Conservation (phyloP, 1,140 invertebrate genomes). For the Frieseomelitta varia region DNA sequence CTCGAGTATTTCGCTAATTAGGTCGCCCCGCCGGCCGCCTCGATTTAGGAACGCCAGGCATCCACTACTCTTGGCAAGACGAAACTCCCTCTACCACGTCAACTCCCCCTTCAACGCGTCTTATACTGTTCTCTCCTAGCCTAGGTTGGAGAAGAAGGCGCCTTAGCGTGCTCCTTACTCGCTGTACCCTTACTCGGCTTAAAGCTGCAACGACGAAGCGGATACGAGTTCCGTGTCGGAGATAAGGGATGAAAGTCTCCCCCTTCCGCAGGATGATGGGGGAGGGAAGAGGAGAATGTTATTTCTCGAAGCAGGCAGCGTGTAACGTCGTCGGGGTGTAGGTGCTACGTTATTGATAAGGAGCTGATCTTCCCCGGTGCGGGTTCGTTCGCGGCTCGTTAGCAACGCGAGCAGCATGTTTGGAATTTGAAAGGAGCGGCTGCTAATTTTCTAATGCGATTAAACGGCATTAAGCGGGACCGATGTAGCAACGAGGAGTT, state of each 20-base stretch:
- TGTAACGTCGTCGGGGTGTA: neutral
- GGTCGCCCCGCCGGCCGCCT: slow-evolving; percentile 73
- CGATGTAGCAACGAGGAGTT: neutral
- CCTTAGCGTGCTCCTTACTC: neutral
- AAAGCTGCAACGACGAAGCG: slow-evolving; percentile 13
- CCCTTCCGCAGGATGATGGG: too few species aligned
- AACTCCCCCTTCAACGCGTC: neutral
- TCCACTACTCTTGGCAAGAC: slow-evolving; percentile 73
- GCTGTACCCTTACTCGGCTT: neutral
- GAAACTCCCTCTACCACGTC: slow-evolving; percentile 24
- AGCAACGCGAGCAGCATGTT: neutral
- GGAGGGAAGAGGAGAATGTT: neutral
- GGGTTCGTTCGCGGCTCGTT: neutral
- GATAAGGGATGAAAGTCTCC: slow-evolving; percentile 5
- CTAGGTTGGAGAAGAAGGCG: neutral
- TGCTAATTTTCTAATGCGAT: neutral
- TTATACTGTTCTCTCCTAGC: neutral
- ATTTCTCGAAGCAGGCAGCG: neutral
- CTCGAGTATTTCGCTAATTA: slow-evolving; percentile 79
- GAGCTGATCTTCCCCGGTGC: neutral
- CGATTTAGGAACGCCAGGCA: slow-evolving; percentile 77
- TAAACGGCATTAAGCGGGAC: neutral
- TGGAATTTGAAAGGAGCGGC: neutral
- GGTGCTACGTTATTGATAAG: neutral
- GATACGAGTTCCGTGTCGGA: neutral